These are phyloP conservation scores for Mesochorus sp. DNA, from an alignment of 2,888 invertebrate species.

Conservation along the genomic window DNA sequence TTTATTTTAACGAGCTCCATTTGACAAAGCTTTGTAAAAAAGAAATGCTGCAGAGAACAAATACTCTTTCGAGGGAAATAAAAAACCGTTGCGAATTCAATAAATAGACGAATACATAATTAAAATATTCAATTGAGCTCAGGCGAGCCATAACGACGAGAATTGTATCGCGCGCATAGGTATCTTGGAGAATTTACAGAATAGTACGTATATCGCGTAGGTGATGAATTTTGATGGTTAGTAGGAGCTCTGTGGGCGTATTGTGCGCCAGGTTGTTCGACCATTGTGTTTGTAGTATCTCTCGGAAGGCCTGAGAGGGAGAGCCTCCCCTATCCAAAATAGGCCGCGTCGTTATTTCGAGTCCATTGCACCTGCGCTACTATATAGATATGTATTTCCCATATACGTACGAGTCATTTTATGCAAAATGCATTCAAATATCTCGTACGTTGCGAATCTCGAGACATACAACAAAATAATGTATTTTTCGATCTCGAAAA, in stretches of 20 bases:
- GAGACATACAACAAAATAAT: neutral
- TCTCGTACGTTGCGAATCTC: neutral
- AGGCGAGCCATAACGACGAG: neutral
- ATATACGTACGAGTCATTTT: neutral
- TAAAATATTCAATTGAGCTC: neutral
- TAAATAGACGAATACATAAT: constrained; percentile 1
- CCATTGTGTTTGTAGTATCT: constrained; percentile 29
- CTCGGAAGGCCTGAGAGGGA: constrained; percentile 20
- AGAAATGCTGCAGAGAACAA: neutral
- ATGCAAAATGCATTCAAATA: neutral
- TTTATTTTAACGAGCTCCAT: constrained; percentile 29
- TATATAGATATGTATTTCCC: neutral
- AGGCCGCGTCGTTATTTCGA: constrained; percentile 56
- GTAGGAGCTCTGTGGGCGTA: neutral
- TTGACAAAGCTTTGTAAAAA: neutral
- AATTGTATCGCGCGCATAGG: constrained; percentile 6
- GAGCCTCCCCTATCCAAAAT: constrained; percentile 31
- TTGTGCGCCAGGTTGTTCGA: constrained; percentile 42
- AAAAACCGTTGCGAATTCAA: neutral
- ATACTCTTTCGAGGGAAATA: neutral
- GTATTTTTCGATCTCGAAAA: too few species aligned
- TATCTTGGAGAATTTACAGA: neutral
- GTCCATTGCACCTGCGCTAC: constrained; percentile 39
- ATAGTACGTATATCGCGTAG: neutral
- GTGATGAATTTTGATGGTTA: constrained; percentile 17